Evolutionary conservation across 2,797 vertebrate species (phyloP).

Genomic region (Tauraco hartlaubi): DNA sequence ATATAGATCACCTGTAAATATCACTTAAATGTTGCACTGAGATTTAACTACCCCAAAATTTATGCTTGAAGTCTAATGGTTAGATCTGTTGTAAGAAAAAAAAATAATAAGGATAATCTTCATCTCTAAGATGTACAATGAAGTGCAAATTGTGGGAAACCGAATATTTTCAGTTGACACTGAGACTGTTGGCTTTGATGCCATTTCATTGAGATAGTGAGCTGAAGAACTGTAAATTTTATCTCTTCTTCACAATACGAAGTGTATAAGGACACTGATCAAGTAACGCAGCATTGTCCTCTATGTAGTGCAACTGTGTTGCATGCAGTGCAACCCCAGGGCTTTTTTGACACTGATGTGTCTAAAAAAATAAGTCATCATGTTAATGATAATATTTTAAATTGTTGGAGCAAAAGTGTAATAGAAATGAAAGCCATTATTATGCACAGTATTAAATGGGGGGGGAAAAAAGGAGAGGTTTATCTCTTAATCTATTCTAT

Average conservation of each 20-base stretch:
- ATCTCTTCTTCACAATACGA: neutral
- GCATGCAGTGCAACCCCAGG: neutral
- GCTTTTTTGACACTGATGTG: neutral
- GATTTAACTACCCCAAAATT: neutral
- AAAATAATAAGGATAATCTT: neutral
- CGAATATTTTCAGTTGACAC: neutral
- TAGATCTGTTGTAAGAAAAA: neutral
- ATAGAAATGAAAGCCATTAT: neutral
- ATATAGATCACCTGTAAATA: constrained; percentile 11
- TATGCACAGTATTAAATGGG: neutral
- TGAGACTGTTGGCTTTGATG: neutral
- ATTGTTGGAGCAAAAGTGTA: neutral
- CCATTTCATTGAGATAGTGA: neutral
- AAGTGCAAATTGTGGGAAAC: neutral
- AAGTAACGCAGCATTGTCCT: neutral
- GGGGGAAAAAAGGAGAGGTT: neutral
- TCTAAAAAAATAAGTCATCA: neutral
- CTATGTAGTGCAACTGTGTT: neutral
- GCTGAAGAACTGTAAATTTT: neutral
- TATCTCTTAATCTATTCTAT: neutral
- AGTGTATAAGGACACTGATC: neutral
- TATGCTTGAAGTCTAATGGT: neutral
- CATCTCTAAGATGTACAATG: neutral
- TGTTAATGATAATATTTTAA: neutral
- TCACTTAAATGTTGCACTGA: neutral